phyloP scores from a whole-genome alignment of 2,888 invertebrate genomes.

The Mythimna albipuncta region DNA sequence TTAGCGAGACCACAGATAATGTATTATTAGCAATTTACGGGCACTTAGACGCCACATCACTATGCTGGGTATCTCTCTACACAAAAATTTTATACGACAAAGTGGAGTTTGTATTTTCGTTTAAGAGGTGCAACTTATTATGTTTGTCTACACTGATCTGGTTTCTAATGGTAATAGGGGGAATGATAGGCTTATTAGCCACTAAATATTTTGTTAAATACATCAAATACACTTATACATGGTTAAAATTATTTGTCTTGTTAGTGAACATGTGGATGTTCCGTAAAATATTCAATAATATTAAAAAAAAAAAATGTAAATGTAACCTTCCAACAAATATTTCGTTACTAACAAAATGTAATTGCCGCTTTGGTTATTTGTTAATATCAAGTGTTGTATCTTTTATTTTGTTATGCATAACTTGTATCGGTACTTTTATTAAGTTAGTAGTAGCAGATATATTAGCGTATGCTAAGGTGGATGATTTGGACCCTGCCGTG shows the following conservation, averaged over 20 bases:
- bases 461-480: conserved; percentile 6
- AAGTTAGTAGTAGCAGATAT: conserved; percentile 17
- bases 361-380: not conserved
- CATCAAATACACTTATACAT: conserved; percentile 18
- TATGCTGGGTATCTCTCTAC: conserved; percentile 21
- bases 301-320: not conserved
- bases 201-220: not conserved
- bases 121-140: conserved; percentile 21
- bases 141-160: conserved; percentile 15
- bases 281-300: conserved; percentile 19
- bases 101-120: not conserved
- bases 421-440: conserved; percentile 2
- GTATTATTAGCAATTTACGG: conserved; percentile 5
- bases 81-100: conserved; percentile 16
- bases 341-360: not conserved
- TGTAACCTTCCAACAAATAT: not conserved
- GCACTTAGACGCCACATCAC: conserved; percentile 11
- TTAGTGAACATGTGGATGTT: conserved; percentile 14
- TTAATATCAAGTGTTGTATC: conserved; percentile 14
- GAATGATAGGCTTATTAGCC: conserved; percentile 13
- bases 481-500: not conserved
- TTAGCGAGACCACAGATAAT: not conserved
- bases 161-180: conserved; percentile 17
- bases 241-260: conserved; percentile 31
- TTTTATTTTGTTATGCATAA: conserved; percentile 16